phyloP scores from a whole-genome alignment of 2,113 vertebrate species.

The Todiramphus saurophagus region DNA sequence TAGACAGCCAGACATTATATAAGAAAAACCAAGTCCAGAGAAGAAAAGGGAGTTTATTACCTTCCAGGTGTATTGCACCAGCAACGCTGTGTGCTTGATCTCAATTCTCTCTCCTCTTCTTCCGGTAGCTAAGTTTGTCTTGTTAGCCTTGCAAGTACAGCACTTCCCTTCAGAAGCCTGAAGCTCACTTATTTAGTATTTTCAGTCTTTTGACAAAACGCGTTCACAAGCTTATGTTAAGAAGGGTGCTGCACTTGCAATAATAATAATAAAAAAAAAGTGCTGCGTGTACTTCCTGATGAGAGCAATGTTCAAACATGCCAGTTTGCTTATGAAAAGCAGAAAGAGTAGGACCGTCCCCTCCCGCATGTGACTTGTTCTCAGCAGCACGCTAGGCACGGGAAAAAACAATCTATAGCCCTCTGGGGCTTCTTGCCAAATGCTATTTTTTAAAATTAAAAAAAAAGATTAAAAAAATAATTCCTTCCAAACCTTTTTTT shows the following conservation, averaged over 20 bases:
- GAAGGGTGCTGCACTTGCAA: neutral
- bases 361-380: neutral
- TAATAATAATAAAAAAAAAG: neutral
- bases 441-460: neutral
- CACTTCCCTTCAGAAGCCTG: neutral
- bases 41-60: neutral
- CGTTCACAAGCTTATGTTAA: neutral
- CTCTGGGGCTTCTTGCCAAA: neutral
- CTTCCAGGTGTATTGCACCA: neutral
- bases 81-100: neutral
- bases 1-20: neutral
- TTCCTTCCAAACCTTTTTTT: no score
- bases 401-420: neutral
- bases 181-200: neutral
- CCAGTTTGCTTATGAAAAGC: neutral
- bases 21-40: neutral
- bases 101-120: neutral
- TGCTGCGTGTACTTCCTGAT: neutral
- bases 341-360: neutral
- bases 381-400: neutral
- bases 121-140: neutral
- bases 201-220: neutral
- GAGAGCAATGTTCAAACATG: neutral
- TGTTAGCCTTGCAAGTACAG: neutral
- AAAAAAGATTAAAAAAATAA: no score